phyloP scores from a whole-genome alignment of 1,140 invertebrate genomes.

The Lasioglossum albipes region DNA sequence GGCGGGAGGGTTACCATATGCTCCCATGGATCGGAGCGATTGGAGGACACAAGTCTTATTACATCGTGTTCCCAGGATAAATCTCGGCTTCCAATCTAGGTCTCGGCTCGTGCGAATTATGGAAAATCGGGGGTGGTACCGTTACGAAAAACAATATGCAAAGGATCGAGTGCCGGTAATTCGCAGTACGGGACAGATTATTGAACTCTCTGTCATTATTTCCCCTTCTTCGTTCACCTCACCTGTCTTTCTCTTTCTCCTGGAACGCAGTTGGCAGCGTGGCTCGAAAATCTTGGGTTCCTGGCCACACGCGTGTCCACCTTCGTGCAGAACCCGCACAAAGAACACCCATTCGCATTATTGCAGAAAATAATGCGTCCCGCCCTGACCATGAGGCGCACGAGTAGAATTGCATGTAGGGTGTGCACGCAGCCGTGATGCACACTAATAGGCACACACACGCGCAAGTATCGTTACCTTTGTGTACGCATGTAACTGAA shows the following conservation, averaged over 20 bases:
- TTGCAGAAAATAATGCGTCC: constrained; percentile 53
- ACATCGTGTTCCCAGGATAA: background rate
- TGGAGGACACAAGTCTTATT: background rate
- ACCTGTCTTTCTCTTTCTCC: background rate
- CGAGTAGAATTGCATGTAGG: constrained; percentile 52
- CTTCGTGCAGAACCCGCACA: constrained; percentile 14
- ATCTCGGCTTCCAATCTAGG: background rate
- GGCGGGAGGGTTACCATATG: background rate
- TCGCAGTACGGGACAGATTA: background rate
- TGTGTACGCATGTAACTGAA: background rate
- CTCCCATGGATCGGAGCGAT: too few relatives aligned
- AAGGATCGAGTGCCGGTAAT: background rate
- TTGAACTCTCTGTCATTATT: background rate
- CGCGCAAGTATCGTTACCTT: background rate
- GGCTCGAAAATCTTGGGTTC: constrained; percentile 9
- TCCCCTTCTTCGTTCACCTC: too few relatives aligned
- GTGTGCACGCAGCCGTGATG: constrained; percentile 64
- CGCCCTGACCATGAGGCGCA: constrained; percentile 54
- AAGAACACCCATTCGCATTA: constrained; percentile 44
- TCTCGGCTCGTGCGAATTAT: background rate
- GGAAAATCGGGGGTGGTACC: constrained; percentile 14
- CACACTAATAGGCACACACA: constrained; percentile 45
- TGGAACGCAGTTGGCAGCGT: background rate
- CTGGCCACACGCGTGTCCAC: constrained; percentile 15
- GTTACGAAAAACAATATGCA: constrained; percentile 9